Base-by-base conservation (phyloP, 1,140 invertebrate genomes). In the Conus betulinus region DNA sequence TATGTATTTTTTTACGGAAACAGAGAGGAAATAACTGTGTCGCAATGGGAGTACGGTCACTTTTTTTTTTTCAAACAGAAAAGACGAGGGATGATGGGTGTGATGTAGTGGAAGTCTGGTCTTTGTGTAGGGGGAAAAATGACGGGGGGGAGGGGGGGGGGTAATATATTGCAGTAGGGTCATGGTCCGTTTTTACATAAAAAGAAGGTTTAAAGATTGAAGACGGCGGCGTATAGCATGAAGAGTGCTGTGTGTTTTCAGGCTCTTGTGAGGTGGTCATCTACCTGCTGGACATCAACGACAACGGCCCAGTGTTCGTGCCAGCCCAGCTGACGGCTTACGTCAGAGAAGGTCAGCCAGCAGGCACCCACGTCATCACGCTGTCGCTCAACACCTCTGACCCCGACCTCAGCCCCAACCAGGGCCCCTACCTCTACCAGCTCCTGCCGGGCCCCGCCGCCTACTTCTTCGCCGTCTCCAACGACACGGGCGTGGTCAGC, bases 231-330 rank as follows among this genome's bases (percentile, higher is more conserved):
- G 39, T 39, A 39, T 39, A 39, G 39, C 39, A 39, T 39, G 39
- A 39, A 39, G 39, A 39, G 57, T 60, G 57, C 5, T 78, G 25
- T 27, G 6, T 51, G 25, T 78, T 60, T 92, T 89, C 90, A 94
- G 98, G 98, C 23, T 98, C 97, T 6, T 96, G 98, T 3, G 97
- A 96, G 1, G 97, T 99, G 0, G 97, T 96, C 92, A 97, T 98
- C 82, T 96, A 96, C 55, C 91, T 99, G 2, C 96, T 96, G 20
- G 98, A 99, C 94, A 96, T 99, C 13, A 99, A 99, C 94, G 99
- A 99, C 91, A 99, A 99, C 94, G 98, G 97, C 0, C 98, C 98
- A 1, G 94, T 97, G 10, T 98, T 99, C 92, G 97, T 97, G 85
- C 95, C 97, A 0, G 96, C 97, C 67, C 96, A 97, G 15, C 99